These are phyloP conservation scores for Panthera tigris DNA, from an alignment of 2,113 vertebrate genomes.

Conservation along the genomic window DNA sequence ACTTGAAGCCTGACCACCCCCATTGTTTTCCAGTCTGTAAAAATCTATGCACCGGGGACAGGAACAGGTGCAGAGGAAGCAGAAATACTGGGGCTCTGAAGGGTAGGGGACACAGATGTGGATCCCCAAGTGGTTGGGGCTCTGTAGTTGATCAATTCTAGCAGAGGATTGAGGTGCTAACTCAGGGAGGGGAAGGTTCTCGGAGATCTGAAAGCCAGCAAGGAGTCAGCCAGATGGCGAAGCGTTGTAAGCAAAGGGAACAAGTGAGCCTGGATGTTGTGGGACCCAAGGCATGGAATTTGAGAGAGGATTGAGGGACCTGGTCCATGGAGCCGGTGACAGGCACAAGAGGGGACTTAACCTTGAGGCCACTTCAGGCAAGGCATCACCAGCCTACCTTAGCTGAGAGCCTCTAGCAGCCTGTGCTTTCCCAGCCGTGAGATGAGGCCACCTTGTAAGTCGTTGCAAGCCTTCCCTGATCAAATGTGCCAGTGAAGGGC, in stretches of 20 bases:
- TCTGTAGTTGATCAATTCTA: background rate
- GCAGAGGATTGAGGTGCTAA: background rate
- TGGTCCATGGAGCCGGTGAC: background rate
- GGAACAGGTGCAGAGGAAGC: background rate
- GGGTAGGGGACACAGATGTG: background rate
- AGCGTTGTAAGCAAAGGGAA: background rate
- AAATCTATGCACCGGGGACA: background rate
- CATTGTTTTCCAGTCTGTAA: background rate
- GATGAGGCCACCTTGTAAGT: background rate
- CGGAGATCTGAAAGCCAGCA: background rate
- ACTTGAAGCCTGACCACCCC: background rate
- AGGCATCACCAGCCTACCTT: background rate
- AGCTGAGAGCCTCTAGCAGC: background rate
- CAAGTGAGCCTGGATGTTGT: background rate
- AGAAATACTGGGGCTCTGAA: background rate
- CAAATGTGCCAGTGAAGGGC: background rate
- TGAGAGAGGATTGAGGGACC: background rate
- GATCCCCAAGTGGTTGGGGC: background rate
- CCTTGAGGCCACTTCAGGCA: rapidly evolving
- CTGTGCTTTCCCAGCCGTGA: background rate
- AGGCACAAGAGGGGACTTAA: background rate
- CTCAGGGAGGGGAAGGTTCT: background rate
- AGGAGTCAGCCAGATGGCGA: background rate
- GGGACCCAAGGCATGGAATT: background rate
- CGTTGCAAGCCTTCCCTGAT: background rate